phyloP scores from a whole-genome alignment of 2,113 vertebrate species.

The Recurvirostra avosetta region DNA sequence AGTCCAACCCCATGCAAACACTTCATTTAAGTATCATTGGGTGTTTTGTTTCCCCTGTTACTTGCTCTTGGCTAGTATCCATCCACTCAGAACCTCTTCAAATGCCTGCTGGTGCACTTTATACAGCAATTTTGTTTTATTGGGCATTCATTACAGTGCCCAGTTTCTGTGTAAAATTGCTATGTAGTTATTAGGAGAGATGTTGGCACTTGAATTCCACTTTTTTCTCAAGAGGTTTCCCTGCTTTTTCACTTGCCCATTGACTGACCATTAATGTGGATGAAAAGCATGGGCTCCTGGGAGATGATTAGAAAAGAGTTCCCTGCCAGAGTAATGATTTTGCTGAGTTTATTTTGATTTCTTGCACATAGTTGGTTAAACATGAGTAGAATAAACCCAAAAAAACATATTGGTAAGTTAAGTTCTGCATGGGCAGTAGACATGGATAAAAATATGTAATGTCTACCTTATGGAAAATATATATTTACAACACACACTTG shows the following conservation, averaged over 20 bases:
- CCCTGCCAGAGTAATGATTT: neutral
- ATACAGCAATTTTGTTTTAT: constrained; percentile 31
- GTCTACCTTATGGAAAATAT: neutral
- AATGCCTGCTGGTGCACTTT: constrained; percentile 7
- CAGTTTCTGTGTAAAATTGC: constrained; percentile 24
- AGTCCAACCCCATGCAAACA: neutral
- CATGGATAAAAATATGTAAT: neutral
- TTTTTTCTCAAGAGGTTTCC: neutral
- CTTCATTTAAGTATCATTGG: neutral
- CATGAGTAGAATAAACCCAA: neutral
- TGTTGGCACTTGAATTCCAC: neutral
- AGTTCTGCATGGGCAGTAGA: neutral
- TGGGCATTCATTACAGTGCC: constrained; percentile 11
- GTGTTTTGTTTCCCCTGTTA: neutral
- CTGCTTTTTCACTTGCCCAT: neutral
- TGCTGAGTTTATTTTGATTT: neutral
- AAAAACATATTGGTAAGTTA: neutral
- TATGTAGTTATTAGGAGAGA: neutral
- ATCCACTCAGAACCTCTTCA: constrained; percentile 24
- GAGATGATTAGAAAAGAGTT: neutral
- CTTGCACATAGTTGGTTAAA: neutral
- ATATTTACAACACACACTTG: neutral
- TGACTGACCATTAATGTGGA: neutral
- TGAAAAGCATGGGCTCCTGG: neutral
- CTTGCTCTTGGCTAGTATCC: neutral